Percentiles rank a stretch among this genome's conserved stretches.
Evolutionary conservation across 2,113 vertebrate species (phyloP).

Genomic region (Onychorhynchus coronatus): DNA sequence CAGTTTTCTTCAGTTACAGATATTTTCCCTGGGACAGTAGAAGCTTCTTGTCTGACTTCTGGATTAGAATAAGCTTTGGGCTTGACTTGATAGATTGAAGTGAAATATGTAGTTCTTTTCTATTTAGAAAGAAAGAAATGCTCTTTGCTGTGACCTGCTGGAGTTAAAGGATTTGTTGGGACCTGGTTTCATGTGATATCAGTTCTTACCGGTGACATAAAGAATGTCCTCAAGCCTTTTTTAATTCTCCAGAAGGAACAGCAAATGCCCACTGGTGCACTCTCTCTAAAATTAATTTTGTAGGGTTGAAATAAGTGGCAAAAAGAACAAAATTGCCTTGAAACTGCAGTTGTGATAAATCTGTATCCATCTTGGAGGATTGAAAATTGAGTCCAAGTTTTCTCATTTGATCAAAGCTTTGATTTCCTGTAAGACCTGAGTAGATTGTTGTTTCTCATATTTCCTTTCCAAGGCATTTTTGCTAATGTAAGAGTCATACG

Average conservation of each 20-base stretch:
- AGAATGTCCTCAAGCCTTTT: not conserved
- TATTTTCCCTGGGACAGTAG: not conserved
- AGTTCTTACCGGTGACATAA: not conserved
- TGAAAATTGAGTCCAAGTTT: not conserved
- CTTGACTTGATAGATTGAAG: not conserved
- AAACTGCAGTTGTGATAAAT: not conserved
- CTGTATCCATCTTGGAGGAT: not conserved
- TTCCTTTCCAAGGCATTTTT: not conserved
- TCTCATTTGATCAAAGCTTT: not conserved
- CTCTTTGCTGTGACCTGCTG: not conserved
- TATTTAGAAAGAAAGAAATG: not conserved
- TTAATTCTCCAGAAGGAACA: not conserved
- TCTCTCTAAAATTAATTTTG: not conserved
- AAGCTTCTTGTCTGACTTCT: not conserved
- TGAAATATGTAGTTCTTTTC: not conserved
- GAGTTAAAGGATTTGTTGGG: not conserved
- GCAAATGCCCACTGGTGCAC: not conserved
- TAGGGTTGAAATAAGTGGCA: not conserved
- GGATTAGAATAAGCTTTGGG: not conserved
- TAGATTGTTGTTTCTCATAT: not conserved
- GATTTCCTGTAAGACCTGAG: not conserved
- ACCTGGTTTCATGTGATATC: not conserved
- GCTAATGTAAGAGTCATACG: not conserved
- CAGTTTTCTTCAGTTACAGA: not conserved
- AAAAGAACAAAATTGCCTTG: not conserved